Evolutionary conservation across 2,113 vertebrate genomes (phyloP).

Genomic region (Ivindomyrus marchei): DNA sequence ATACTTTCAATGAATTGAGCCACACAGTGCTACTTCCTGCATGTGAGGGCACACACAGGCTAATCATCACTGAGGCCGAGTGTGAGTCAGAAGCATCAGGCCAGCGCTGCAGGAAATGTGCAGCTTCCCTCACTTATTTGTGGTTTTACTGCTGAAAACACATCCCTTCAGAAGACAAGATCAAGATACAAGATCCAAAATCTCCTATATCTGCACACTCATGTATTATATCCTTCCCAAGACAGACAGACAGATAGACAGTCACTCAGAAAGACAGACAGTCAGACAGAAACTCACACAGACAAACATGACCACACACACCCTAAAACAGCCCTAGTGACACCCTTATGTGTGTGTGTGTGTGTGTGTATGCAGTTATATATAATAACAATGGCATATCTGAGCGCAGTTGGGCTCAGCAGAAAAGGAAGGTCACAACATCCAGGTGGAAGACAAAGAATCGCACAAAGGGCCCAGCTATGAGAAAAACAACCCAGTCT

Average conservation of each 20-base stretch:
- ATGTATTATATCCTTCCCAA: neutral
- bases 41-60: neutral
- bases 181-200: neutral
- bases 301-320: neutral
- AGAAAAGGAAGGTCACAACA: neutral
- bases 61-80: slow-evolving; percentile 19
- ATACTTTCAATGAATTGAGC: neutral
- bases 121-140: slow-evolving; percentile 45
- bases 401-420: neutral
- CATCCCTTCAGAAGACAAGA: neutral
- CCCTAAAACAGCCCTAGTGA: neutral
- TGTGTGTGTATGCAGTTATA: neutral
- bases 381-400: neutral
- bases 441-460: slow-evolving; percentile 10
- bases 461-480: neutral
- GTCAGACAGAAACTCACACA: neutral
- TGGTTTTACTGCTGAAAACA: slow-evolving; percentile 41
- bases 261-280: neutral
- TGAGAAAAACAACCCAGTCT: neutral
- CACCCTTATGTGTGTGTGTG: neutral
- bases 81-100: slow-evolving; percentile 53
- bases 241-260: neutral
- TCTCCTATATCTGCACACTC: neutral
- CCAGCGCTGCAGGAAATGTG: slow-evolving; percentile 43
- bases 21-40: neutral